phyloP scores from a whole-genome alignment of 2,888 invertebrate genomes.

The Acanthosepion esculentum region DNA sequence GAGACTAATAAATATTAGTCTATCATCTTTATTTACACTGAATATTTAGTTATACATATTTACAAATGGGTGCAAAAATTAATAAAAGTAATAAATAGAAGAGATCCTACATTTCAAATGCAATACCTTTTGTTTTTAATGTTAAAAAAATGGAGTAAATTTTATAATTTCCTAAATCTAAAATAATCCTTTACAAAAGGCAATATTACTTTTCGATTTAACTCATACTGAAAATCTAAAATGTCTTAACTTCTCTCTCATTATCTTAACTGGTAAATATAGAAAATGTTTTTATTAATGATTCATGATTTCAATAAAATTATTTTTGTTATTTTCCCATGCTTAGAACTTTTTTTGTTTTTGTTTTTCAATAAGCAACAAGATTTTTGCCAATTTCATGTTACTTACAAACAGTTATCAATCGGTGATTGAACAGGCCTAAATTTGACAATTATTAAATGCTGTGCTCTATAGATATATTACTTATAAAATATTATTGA shows the following conservation, averaged over 20 bases:
- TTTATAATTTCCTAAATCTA: neutral
- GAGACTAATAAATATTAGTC: too few species aligned
- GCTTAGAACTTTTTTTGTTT: neutral
- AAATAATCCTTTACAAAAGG: neutral
- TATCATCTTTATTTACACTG: neutral
- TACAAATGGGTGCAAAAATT: neutral
- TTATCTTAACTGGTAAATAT: neutral
- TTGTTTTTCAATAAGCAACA: neutral
- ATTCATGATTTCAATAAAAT: neutral
- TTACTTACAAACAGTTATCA: neutral
- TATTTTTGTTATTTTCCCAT: too few species aligned
- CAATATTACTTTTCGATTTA: neutral
- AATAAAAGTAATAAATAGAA: neutral
- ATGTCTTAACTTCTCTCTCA: neutral
- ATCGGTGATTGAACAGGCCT: neutral
- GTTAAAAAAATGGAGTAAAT: neutral
- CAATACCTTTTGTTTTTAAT: neutral
- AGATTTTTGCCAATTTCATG: neutral
- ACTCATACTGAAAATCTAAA: too few species aligned
- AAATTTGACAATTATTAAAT: neutral
- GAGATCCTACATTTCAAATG: neutral
- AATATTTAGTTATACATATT: neutral
- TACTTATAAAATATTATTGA: too few species aligned
- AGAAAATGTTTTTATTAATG: neutral
- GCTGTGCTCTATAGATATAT: too few species aligned